Evolutionary conservation across 2,888 invertebrate species (phyloP), one percentile per base, ranked within the genome.

Genomic region (Tetranychus truncatus): DNA sequence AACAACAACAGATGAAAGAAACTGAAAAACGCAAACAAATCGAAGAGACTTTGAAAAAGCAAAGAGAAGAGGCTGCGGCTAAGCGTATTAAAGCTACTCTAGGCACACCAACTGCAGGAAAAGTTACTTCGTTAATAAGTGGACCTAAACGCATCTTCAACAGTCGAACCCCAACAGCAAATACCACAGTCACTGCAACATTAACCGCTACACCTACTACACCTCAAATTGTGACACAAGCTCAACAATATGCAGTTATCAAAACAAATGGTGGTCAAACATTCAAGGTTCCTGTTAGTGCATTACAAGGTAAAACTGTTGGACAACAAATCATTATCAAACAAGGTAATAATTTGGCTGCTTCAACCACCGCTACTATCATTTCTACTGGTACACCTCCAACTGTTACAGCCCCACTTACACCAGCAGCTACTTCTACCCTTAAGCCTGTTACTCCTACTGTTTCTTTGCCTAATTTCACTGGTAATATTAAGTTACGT

Each of bases 1-100:
- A 80, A 65, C 79, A 76, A 46, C 80, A 80, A 73, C 87, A 87
- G 84, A 84, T 87, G 83, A 83, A 76, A 82, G 83, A 82, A 7
- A n/a, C 34, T 7, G 45, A 72, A 11, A 72, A 72, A 44, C 92
- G 92, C 80, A 91, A 92, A 83, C 89, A 69, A 69, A 18, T 69
- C 92, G 88, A 94, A 94, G 81, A 91, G 91, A 78, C 92, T 81
- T 83, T 95, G 78, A 88, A 91, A 76, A 86, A 92, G 80, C 95
- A 95, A 82, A 84, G 94, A 77, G 90, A 91, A 34, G 92, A 91
- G 15, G 72, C 72, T 44, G 15, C 24, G 45, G 69, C 20, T 21
- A 69, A 69, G 9, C 69, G 69, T 6, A 20, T 69, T 4, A 24
- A 24, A 24, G 11, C 20, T 24, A 20, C 20, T 20, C 11, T 11